Evolutionary conservation across 2,888 invertebrate genomes (phyloP).

Genomic region (Polyommatus icarus): DNA sequence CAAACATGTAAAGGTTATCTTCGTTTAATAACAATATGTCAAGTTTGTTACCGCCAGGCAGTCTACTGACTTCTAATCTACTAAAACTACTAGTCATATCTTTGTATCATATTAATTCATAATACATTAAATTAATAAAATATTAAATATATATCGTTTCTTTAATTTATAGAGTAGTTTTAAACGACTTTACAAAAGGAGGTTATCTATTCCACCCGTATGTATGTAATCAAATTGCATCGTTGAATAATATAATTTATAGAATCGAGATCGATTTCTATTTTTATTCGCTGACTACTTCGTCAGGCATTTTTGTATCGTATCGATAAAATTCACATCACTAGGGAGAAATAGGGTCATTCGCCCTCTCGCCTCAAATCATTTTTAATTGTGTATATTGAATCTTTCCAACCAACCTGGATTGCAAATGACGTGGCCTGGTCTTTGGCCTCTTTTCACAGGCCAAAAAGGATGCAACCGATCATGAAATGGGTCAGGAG

Average conservation of each 20-base stretch:
- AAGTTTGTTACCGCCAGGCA: constrained; percentile 41
- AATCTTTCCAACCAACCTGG: constrained; percentile 65
- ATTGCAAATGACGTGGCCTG: constrained; percentile 52
- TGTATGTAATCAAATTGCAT: neutral
- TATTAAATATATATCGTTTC: neutral
- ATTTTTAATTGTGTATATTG: constrained; percentile 77
- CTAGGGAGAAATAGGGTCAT: constrained; percentile 69
- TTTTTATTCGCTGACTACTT: neutral
- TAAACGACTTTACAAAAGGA: too few relatives aligned
- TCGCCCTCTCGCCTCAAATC: constrained; percentile 72
- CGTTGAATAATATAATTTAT: neutral
- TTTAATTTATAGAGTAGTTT: neutral
- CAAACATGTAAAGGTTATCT: constrained; percentile 28
- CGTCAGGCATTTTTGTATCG: neutral
- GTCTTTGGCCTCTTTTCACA: constrained; percentile 60
- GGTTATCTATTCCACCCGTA: too few relatives aligned
- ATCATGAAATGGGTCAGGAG: constrained; percentile 68
- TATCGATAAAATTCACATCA: constrained; percentile 47
- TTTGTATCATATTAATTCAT: neutral
- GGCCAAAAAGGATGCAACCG: constrained; percentile 52
- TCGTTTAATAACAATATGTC: constrained; percentile 7
- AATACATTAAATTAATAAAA: neutral
- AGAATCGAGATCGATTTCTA: neutral
- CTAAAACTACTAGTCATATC: neutral
- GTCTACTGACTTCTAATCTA: constrained; percentile 41